A percentile compares a stretch with the other conserved stretches of the same genome.
These are phyloP conservation scores for Chironomus tepperi DNA, from an alignment of 1,140 invertebrate genomes.

Conservation along the genomic window DNA sequence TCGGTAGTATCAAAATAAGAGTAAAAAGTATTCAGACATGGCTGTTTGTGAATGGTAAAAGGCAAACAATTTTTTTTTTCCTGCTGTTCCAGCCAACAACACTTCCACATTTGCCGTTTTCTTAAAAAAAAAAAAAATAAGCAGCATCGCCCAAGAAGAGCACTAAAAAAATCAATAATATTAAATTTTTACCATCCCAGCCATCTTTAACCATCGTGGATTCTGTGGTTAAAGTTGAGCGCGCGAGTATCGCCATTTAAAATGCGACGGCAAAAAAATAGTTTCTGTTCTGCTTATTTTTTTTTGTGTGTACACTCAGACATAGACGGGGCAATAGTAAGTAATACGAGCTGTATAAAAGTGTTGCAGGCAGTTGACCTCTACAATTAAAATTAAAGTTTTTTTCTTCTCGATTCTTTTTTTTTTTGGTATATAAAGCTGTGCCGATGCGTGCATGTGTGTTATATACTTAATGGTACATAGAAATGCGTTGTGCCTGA, in stretches of 20 bases:
- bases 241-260: neutral
- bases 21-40: no score
- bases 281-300: neutral
- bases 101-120: neutral
- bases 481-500: no score
- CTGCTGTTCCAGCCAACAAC: neutral
- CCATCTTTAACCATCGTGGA: neutral
- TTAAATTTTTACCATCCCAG: neutral
- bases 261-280: constrained; percentile 19
- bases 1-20: no score
- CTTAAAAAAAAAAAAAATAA: neutral
- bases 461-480: no score
- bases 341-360: neutral
- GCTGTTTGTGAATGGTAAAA: no score
- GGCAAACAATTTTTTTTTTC: neutral
- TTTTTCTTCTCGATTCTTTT: neutral
- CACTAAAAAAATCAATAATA: constrained; percentile 16
- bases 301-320: neutral
- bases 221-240: constrained; percentile 9
- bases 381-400: constrained; percentile 20
- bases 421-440: neutral
- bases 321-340: neutral
- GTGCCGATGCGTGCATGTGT: no score
- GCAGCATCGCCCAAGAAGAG: neutral
- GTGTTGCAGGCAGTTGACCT: neutral